Evolutionary conservation across 2,797 vertebrate species (phyloP).

Genomic region (Helarctos malayanus): DNA sequence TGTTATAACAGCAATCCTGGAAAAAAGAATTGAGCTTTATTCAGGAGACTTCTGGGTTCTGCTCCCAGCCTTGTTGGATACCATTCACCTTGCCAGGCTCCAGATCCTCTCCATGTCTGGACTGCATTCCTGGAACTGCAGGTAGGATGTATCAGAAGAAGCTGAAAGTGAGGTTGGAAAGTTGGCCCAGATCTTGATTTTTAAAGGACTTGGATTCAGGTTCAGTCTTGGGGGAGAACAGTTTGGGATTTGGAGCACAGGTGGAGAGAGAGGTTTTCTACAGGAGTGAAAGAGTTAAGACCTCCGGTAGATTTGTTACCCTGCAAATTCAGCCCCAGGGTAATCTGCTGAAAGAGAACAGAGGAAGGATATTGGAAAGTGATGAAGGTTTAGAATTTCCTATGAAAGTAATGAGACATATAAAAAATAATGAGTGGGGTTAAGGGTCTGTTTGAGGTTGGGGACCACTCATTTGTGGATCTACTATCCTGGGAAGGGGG

Average conservation of each 20-base stretch:
- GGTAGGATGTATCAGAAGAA: not conserved
- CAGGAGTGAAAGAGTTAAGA: not conserved
- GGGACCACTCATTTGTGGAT: not conserved
- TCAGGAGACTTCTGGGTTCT: conserved; percentile 5
- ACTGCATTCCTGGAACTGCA: not conserved
- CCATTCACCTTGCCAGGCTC: not conserved
- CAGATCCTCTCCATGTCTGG: not conserved
- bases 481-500: not conserved
- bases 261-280: not conserved
- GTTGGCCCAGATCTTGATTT: conserved; percentile 16
- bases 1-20: not conserved
- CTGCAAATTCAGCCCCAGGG: not conserved
- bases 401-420: not conserved
- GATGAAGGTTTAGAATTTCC: conserved; percentile 42
- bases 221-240: not conserved
- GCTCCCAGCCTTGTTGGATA: not conserved
- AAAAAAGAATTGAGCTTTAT: conserved; percentile 21
- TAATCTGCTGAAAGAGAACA: conserved; percentile 55
- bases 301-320: not conserved
- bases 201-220: not conserved
- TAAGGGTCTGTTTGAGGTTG: conserved; percentile 51
- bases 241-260: not conserved
- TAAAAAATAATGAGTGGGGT: not conserved
- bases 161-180: not conserved
- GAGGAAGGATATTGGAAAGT: conserved; percentile 8